A percentile compares a stretch with the other conserved stretches of the same genome.
These are phyloP conservation scores for Cherax destructor DNA, from an alignment of 1,140 invertebrate species.

Conservation along the genomic window DNA sequence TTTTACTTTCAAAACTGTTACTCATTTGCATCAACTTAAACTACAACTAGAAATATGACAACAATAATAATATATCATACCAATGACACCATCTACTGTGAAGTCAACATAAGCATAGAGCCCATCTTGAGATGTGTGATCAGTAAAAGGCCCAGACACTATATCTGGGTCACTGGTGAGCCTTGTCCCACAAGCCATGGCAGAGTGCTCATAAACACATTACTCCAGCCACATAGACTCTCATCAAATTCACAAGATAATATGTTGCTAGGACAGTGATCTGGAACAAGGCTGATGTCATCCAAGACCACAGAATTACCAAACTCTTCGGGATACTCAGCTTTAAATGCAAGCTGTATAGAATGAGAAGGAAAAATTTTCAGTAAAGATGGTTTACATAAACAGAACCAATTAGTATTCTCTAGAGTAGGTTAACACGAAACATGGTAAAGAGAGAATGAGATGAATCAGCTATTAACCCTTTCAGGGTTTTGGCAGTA, in stretches of 20 bases:
- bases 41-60: not conserved
- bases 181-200: constrained; percentile 61
- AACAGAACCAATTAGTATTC: too few species aligned
- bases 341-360: constrained; percentile 30
- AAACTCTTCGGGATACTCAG: not conserved
- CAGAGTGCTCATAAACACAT: not conserved
- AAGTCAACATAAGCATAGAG: constrained; percentile 69
- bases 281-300: constrained; percentile 44
- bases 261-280: constrained; percentile 38
- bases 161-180: constrained; percentile 23
- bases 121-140: constrained; percentile 61
- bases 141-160: constrained; percentile 52
- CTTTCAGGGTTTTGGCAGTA: too few species aligned
- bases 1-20: not conserved
- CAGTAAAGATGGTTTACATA: too few species aligned
- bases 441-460: too few species aligned
- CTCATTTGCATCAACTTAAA: not conserved
- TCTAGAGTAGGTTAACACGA: too few species aligned
- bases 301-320: constrained; percentile 30
- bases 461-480: too few species aligned
- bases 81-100: constrained; percentile 8
- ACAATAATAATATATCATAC: not conserved
- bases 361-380: not conserved
- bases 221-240: constrained; percentile 49
- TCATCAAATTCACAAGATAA: constrained; percentile 58